phyloP scores from a whole-genome alignment of 2,888 invertebrate species.

The Corythucha ciliata region DNA sequence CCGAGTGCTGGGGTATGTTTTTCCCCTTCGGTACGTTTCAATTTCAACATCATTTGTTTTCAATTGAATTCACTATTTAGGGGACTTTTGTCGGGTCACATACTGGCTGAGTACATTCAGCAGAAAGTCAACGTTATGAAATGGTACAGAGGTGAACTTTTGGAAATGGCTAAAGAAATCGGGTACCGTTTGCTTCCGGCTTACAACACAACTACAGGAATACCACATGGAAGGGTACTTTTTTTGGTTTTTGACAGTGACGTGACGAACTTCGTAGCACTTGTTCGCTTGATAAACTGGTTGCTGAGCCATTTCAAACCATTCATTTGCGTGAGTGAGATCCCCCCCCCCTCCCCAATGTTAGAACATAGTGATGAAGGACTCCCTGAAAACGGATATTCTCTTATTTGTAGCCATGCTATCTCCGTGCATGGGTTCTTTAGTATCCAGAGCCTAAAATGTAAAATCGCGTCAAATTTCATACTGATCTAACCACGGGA shows the following conservation, averaged over 20 bases:
- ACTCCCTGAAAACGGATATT: no score
- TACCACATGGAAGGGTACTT: slow-evolving; percentile 85
- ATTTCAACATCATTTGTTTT: not conserved
- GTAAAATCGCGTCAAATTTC: no score
- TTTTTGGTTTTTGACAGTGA: slow-evolving; percentile 1
- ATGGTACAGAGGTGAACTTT: slow-evolving; percentile 81
- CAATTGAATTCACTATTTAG: slow-evolving; percentile 42
- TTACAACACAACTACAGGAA: slow-evolving; percentile 94
- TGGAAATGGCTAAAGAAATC: slow-evolving; percentile 83
- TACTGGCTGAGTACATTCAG: slow-evolving; percentile 73
- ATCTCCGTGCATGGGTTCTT: no score
- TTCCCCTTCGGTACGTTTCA: no score
- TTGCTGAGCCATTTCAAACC: no score
- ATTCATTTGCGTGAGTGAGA: no score
- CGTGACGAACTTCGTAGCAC: no score
- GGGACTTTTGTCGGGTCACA: slow-evolving; percentile 85
- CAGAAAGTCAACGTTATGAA: slow-evolving; percentile 60
- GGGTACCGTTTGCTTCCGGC: slow-evolving; percentile 90
- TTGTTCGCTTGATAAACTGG: not conserved
- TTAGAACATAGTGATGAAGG: no score
- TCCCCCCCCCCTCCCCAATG: no score
- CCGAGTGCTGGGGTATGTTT: slow-evolving; percentile 79
- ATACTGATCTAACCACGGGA: no score
- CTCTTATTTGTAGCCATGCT: no score
- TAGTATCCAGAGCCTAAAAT: no score